These are phyloP conservation scores for Hemitrygon akajei DNA, from an alignment of 2,797 vertebrate genomes.

Conservation along the genomic window DNA sequence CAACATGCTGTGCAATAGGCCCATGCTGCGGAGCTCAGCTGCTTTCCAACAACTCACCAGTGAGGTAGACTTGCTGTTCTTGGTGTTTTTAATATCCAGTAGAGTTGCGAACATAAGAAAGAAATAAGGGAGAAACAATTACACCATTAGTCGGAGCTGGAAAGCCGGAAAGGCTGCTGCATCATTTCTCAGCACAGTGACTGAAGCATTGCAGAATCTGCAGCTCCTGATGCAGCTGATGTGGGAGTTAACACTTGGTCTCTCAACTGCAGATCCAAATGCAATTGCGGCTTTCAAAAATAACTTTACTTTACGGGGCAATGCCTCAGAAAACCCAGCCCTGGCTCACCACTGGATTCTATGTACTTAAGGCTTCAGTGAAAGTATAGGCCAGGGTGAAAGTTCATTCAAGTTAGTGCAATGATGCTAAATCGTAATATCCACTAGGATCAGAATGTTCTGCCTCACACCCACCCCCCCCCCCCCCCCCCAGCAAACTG, in stretches of 20 bases:
- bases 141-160: no score
- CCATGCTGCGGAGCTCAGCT: no score
- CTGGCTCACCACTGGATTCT: neutral
- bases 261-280: neutral
- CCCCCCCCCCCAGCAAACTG: neutral
- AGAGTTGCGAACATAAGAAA: no score
- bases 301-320: neutral
- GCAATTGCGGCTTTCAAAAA: neutral
- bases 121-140: no score
- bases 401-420: neutral
- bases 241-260: neutral
- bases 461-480: neutral
- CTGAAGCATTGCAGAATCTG: neutral
- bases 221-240: neutral
- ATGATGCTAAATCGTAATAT: neutral
- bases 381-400: neutral
- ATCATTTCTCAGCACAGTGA: neutral
- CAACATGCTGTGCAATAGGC: no score
- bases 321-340: neutral
- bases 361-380: neutral
- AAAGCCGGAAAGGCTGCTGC: no score
- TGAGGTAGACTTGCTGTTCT: no score
- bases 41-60: no score
- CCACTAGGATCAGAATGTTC: neutral
- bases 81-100: no score